Evolutionary conservation across 2,113 vertebrate species (phyloP).

Genomic region (Thymallus thymallus): DNA sequence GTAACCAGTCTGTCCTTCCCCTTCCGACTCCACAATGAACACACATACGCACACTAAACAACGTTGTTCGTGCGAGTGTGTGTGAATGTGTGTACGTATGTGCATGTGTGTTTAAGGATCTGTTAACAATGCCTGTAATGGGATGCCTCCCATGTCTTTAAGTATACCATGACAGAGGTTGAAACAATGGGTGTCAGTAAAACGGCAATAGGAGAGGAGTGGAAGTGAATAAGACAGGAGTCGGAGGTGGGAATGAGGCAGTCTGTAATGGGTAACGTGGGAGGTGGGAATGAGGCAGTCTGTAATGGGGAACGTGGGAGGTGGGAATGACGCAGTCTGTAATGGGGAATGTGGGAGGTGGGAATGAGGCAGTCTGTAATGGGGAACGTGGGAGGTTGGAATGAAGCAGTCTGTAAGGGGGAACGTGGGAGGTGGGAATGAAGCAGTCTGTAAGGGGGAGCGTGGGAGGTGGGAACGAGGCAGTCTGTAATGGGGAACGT

Average conservation of each 20-base stretch:
- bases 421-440: too few relatives aligned
- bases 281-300: conserved; percentile 41
- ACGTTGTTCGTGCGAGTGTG: conserved; percentile 61
- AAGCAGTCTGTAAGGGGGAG: too few relatives aligned
- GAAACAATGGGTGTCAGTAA: conserved; percentile 45
- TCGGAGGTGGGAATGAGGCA: conserved; percentile 31
- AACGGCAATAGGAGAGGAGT: conserved; percentile 42
- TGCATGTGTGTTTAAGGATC: conserved; percentile 3
- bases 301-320: too few relatives aligned
- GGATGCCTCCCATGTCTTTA: conserved; percentile 43
- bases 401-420: conserved; percentile 51
- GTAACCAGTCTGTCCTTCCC: neutral
- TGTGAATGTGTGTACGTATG: conserved; percentile 16
- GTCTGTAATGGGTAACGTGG: too few relatives aligned
- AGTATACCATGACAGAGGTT: conserved; percentile 58
- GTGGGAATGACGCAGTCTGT: too few relatives aligned
- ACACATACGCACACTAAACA: too few relatives aligned
- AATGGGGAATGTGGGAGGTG: too few relatives aligned
- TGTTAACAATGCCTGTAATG: conserved; percentile 46
- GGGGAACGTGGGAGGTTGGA: too few relatives aligned
- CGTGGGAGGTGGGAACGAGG: too few relatives aligned
- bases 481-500: conserved; percentile 51
- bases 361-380: conserved; percentile 54
- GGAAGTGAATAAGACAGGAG: conserved; percentile 1
- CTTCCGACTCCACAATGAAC: conserved; percentile 32